Evolutionary conservation across 2,797 vertebrate genomes (phyloP).

Genomic region (Ibycter americanus): DNA sequence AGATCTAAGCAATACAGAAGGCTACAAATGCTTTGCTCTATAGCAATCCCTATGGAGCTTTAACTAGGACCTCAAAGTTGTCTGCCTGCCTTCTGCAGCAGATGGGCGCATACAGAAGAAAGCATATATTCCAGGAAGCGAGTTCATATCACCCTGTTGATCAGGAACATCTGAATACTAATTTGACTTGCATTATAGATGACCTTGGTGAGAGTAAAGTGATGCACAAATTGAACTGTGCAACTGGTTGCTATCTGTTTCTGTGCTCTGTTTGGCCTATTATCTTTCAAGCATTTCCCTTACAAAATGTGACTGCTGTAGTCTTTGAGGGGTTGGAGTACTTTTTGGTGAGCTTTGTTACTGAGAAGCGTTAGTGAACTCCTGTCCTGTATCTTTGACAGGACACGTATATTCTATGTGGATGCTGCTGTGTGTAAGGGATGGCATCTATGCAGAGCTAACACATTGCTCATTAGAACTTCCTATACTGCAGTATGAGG

Average conservation of each 20-base stretch:
- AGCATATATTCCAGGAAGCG: conserved; percentile 9
- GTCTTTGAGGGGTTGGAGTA: neutral
- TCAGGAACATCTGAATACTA: neutral
- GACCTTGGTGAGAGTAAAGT: neutral
- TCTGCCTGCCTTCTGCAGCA: neutral
- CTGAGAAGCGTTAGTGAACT: neutral
- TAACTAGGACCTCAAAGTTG: neutral
- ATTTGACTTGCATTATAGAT: conserved; percentile 30
- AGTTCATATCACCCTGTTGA: neutral
- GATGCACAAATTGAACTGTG: neutral
- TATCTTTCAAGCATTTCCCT: neutral
- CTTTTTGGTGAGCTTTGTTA: neutral
- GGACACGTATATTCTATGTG: neutral
- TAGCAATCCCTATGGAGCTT: neutral
- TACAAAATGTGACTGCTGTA: neutral
- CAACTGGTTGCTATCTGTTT: neutral
- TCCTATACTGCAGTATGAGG: neutral
- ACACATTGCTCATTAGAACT: neutral
- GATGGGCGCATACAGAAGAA: neutral
- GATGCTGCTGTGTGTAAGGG: neutral
- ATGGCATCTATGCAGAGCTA: neutral
- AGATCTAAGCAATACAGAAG: neutral
- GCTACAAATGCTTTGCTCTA: neutral
- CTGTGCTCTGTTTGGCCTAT: neutral
- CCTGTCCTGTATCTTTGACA: neutral